These are phyloP conservation scores for Agriopis leucophaearia DNA, from an alignment of 2,888 invertebrate genomes.

Conservation along the genomic window DNA sequence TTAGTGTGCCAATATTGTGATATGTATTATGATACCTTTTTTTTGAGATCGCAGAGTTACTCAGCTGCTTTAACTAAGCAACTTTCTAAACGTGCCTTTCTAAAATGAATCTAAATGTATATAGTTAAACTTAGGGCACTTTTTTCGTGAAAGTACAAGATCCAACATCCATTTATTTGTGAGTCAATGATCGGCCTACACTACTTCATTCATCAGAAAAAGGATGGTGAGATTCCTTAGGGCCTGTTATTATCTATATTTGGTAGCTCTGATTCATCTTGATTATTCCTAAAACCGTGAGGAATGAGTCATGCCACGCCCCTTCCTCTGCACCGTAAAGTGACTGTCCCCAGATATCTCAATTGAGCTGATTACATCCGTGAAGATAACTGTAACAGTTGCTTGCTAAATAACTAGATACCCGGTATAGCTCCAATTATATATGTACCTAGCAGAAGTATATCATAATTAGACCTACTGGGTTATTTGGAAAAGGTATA, in stretches of 20 bases:
- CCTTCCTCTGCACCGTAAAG: slow-evolving; percentile 34
- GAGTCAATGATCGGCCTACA: not conserved
- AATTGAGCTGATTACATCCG: slow-evolving; percentile 40
- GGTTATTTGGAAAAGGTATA: too few species aligned
- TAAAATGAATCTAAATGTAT: too few species aligned
- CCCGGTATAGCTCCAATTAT: not conserved
- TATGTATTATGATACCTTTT: too few species aligned
- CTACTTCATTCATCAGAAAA: not conserved
- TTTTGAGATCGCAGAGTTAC: too few species aligned
- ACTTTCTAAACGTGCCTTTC: too few species aligned
- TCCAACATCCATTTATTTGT: too few species aligned
- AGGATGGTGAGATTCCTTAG: slow-evolving; percentile 13
- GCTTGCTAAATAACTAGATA: not conserved
- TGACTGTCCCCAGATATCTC: slow-evolving; percentile 40
- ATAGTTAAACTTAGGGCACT: too few species aligned
- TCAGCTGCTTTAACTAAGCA: too few species aligned
- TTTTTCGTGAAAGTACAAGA: too few species aligned
- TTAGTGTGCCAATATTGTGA: too few species aligned
- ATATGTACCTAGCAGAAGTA: too few species aligned
- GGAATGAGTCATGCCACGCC: slow-evolving; percentile 37
- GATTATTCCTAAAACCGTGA: slow-evolving; percentile 28
- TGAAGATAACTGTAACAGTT: slow-evolving; percentile 25
- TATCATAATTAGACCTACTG: too few species aligned
- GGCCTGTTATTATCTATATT: slow-evolving; percentile 14
- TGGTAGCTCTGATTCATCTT: slow-evolving; percentile 34